Base-by-base conservation (phyloP, 2,113 vertebrate genomes). In the Monarcha castaneiventris region DNA sequence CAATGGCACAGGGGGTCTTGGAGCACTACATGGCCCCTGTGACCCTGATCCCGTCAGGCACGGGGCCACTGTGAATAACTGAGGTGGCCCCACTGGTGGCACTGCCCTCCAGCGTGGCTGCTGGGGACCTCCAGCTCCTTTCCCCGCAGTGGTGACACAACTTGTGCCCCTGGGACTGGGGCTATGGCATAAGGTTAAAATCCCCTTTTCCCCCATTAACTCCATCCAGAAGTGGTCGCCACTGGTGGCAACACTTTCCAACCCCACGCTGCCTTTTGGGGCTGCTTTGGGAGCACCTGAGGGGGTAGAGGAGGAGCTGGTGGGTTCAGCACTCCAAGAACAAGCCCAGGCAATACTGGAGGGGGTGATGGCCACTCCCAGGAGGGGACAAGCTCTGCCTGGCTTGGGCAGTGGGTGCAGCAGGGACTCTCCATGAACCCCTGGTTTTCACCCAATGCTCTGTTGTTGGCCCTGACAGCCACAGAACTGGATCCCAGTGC, bases 1-100 rank as follows among this genome's bases (percentile, higher is more conserved):
- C 0, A 0, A 3, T 0, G 11, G 77, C 55, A 27, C 67, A 7
- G 62, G 67, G 71, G 16, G 37, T 46, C 64, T 1, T 5, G 49
- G 75, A 44, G 92, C 61, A 2, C 58, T 39, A 3, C 56, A 6
- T 4, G 71, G 69, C 48, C 66, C 44, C 52, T 48, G 2, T n/a
- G 39, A 72, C 48, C 63, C 43, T 0, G 0, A 19, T 44, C 30
- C 72, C 3, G 1, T 2, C 0, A 0, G 26, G 21, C 30, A 27
- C 0, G 1, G 51, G 64, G 43, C 46, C 39, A 4, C 7, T 32
- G 10, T 27, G 1, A 68, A 55, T 52, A 12, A 0, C 0, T 2
- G 63, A 39, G 30, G 10, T 75, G 92, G 5, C 48, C 62, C n/a
- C 48, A 13, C 25, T 1, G 6, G 22, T 58, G 71, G 52, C 85